phyloP scores from a whole-genome alignment of 2,797 vertebrate species.

The Premnoplex brunnescens region DNA sequence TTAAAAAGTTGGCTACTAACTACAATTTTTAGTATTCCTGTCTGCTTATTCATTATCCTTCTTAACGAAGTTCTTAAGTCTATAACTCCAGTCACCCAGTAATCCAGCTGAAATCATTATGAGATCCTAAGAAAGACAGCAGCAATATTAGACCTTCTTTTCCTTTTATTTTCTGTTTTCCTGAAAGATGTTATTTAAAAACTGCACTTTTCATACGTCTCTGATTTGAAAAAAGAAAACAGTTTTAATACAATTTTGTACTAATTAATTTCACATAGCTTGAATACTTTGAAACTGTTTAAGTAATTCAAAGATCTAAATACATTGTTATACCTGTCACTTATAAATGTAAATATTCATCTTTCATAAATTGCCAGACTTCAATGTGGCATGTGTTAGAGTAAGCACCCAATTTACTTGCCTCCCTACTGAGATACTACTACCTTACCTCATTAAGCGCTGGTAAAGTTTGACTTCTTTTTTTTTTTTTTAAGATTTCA shows the following conservation, averaged over 20 bases:
- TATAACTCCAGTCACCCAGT: background rate
- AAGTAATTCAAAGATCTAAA: background rate
- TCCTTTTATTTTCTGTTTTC: background rate
- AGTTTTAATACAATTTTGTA: background rate
- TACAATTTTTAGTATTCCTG: background rate
- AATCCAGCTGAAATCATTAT: background rate
- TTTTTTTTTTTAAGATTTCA: background rate
- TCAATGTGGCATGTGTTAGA: background rate
- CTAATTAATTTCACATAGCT: background rate
- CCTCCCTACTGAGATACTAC: background rate
- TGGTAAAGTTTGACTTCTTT: background rate
- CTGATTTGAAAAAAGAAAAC: background rate
- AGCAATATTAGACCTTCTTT: background rate
- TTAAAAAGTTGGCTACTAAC: background rate
- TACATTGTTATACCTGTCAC: background rate
- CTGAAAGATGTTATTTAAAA: background rate
- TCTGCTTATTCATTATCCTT: background rate
- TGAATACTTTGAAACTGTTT: background rate
- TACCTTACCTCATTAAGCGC: background rate
- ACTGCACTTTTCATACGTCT: background rate
- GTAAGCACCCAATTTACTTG: slow-evolving; percentile 20
- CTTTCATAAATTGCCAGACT: background rate
- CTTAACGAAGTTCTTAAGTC: background rate
- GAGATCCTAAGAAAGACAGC: background rate
- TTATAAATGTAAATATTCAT: background rate